These are phyloP conservation scores for Heliangelus exortis DNA, from an alignment of 2,797 vertebrate genomes.

Conservation along the genomic window DNA sequence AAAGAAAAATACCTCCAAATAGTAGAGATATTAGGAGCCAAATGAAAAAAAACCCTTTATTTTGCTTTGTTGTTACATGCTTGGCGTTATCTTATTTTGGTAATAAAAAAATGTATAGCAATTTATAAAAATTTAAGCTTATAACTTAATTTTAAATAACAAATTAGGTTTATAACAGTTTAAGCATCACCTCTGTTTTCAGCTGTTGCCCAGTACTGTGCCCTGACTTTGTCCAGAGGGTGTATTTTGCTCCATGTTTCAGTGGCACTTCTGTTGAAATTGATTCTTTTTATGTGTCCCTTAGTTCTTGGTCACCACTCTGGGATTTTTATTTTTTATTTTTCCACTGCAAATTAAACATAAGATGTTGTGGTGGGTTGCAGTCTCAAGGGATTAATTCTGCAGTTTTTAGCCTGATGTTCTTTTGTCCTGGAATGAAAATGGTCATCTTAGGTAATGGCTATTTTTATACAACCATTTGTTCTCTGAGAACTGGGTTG, in stretches of 20 bases:
- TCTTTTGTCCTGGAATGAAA: constrained; percentile 61
- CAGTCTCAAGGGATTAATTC: constrained; percentile 46
- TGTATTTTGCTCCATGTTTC: neutral
- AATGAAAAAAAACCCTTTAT: neutral
- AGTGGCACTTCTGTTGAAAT: neutral
- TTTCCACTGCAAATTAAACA: neutral
- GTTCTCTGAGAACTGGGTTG: constrained; percentile 43
- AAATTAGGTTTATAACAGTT: neutral
- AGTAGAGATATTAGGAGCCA: neutral
- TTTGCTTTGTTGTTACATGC: neutral
- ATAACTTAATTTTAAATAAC: too few relatives aligned
- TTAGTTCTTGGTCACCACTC: neutral
- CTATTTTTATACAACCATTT: constrained; percentile 59
- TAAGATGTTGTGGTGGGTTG: neutral
- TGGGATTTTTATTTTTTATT: neutral
- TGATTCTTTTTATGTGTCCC: neutral
- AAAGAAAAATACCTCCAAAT: neutral
- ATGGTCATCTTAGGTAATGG: constrained; percentile 56
- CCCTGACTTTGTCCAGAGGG: neutral
- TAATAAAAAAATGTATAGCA: too few relatives aligned
- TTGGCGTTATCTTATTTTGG: neutral
- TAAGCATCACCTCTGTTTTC: too few relatives aligned
- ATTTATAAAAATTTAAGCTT: too few relatives aligned
- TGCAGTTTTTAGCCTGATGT: constrained; percentile 33
- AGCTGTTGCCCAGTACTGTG: neutral